Conservation (phyloP, 2,888 invertebrate genomes). For the Mythimna albipuncta region DNA sequence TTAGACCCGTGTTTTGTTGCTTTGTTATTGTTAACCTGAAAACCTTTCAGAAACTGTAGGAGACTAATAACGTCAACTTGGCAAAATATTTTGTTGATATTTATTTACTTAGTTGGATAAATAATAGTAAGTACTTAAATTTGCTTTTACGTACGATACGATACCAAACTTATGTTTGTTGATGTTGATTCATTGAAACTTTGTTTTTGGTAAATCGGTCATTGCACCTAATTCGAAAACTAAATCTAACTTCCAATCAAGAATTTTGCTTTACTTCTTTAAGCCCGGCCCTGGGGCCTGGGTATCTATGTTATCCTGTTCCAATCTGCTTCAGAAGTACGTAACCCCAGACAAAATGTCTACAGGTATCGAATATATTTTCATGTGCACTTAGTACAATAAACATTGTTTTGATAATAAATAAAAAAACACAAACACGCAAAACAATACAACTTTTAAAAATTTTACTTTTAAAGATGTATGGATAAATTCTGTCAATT, state of each 20-base stretch:
- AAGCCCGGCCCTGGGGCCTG: too few species aligned
- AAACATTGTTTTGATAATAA: too few species aligned
- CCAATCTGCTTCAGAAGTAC: not conserved
- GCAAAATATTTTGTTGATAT: not conserved
- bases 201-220: not conserved
- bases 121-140: not conserved
- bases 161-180: too few species aligned
- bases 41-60: conserved; percentile 33
- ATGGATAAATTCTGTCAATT: too few species aligned
- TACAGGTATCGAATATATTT: not conserved
- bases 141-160: not conserved
- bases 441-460: too few species aligned
- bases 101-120: not conserved
- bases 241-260: not conserved
- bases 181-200: not conserved
- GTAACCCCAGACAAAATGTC: not conserved
- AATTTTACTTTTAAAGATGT: too few species aligned
- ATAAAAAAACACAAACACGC: too few species aligned
- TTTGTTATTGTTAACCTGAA: conserved; percentile 49
- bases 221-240: not conserved
- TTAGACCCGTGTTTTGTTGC: conserved; percentile 47
- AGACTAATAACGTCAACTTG: conserved; percentile 26
- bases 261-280: too few species aligned
- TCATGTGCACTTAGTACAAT: too few species aligned
- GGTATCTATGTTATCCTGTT: too few species aligned